A percentile compares a stretch with the other conserved stretches of the same genome.
Evolutionary conservation across 1,140 invertebrate genomes (phyloP).

Genomic region (Ditylenchus dipsaci): DNA sequence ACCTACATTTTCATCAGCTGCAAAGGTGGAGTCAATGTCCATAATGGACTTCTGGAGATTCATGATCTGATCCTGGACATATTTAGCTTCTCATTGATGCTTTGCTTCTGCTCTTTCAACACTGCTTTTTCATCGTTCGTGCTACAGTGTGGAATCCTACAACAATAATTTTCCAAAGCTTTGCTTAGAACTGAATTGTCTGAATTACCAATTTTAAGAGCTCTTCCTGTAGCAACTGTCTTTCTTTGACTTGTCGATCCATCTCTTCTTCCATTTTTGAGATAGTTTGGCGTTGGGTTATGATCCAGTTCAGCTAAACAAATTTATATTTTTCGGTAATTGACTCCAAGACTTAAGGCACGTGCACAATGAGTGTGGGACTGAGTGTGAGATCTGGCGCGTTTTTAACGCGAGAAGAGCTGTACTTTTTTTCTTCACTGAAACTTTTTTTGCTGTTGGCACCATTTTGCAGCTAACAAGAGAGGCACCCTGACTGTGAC

Average conservation of each 20-base stretch:
- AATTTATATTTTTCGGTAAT: too few relatives aligned
- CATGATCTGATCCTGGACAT: slow-evolving; percentile 27
- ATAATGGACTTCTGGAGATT: slow-evolving; percentile 8
- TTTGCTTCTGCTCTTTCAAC: slow-evolving; percentile 24
- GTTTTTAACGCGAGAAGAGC: too few relatives aligned
- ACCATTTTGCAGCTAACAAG: too few relatives aligned
- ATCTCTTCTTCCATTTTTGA: slow-evolving; percentile 13
- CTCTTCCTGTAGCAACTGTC: background rate
- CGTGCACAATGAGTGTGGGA: too few relatives aligned
- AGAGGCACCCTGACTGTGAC: too few relatives aligned
- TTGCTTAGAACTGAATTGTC: slow-evolving; percentile 9
- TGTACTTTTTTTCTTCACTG: too few relatives aligned
- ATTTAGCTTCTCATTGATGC: slow-evolving; percentile 25
- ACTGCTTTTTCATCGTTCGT: slow-evolving; percentile 14
- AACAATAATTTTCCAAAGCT: slow-evolving; percentile 16
- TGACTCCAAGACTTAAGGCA: too few relatives aligned
- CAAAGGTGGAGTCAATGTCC: background rate
- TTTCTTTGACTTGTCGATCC: slow-evolving; percentile 9
- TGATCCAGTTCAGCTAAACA: background rate
- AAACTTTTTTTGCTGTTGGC: too few relatives aligned
- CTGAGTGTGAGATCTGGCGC: too few relatives aligned
- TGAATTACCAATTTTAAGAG: slow-evolving; percentile 7
- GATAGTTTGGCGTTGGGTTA: slow-evolving; percentile 1
- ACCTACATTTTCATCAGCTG: background rate
- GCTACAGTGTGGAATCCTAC: background rate